Conservation (phyloP, 1,140 invertebrate genomes). For the Colletes latitarsis region DNA sequence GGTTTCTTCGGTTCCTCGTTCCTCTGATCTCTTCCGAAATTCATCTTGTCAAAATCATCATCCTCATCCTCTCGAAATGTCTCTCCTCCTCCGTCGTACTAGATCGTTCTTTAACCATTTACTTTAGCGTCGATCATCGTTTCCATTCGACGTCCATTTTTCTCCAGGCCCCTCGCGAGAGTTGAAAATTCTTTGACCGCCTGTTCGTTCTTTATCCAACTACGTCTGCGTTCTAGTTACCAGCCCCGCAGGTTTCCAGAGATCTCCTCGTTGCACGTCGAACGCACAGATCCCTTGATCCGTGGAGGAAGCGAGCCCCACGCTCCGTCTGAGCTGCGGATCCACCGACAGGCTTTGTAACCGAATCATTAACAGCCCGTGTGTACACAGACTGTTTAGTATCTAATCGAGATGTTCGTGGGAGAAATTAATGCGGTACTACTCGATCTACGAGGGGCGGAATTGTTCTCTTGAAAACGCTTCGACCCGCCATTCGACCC, state of each 20-base stretch:
- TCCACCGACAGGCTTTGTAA: constrained; percentile 43
- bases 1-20: background rate
- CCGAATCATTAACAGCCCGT: constrained; percentile 39
- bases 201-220: too few species aligned
- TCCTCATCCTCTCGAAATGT: background rate
- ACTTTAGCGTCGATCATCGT: background rate
- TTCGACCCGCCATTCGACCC: too few species aligned
- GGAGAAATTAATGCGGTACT: constrained; percentile 20
- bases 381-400: constrained; percentile 39
- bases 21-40: background rate
- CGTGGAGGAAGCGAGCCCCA: background rate
- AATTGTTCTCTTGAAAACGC: background rate
- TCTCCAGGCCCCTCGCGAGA: too few species aligned
- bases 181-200: background rate
- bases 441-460: constrained; percentile 24
- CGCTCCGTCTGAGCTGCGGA: constrained; percentile 19
- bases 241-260: background rate
- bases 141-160: background rate
- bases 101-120: too few species aligned
- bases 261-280: constrained; percentile 2
- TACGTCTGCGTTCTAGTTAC: background rate
- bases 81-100: background rate
- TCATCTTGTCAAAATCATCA: too few species aligned
- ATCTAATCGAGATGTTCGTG: constrained; percentile 41
- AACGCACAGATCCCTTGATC: constrained; percentile 31